A percentile compares a stretch with the other conserved stretches of the same genome.
phyloP scores from a whole-genome alignment of 2,888 invertebrate genomes.

The Antitype chi region DNA sequence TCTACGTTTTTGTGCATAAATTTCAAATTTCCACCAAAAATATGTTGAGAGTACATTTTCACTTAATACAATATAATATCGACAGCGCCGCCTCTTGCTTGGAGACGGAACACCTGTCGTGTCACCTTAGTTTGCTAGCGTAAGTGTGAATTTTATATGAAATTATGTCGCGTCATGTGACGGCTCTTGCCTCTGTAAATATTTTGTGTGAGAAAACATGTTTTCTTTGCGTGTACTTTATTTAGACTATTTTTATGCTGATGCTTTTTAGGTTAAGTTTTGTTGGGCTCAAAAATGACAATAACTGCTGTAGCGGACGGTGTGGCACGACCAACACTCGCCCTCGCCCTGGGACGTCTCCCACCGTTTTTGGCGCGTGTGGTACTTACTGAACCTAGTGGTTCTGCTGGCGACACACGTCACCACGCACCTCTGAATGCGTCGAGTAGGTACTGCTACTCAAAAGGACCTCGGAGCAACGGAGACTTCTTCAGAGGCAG shows the following conservation, averaged over 20 bases:
- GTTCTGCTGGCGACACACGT: too few species aligned
- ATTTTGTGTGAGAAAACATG: conserved; percentile 37
- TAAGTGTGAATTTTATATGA: conserved; percentile 63
- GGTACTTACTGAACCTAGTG: too few species aligned
- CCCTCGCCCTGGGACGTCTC: too few species aligned
- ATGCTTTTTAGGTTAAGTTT: background rate
- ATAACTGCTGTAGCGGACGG: too few species aligned
- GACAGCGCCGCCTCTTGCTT: conserved; percentile 15
- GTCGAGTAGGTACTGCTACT: too few species aligned
- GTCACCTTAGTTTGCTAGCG: conserved; percentile 32
- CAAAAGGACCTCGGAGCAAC: too few species aligned
- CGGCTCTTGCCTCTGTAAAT: conserved; percentile 30
- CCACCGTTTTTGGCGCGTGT: too few species aligned
- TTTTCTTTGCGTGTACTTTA: conserved; percentile 9
- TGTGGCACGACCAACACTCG: too few species aligned
- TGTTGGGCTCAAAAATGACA: background rate
- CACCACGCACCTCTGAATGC: too few species aligned
- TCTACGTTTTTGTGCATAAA: too few species aligned
- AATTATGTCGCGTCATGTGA: conserved; percentile 49
- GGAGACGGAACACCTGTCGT: conserved; percentile 53
- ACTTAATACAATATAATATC: conserved; percentile 52
- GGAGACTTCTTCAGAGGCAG: too few species aligned
- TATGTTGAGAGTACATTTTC: conserved; percentile 31
- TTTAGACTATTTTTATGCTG: background rate
- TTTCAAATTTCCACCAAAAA: conserved; percentile 10